A percentile compares a stretch with the other conserved stretches of the same genome.
Conservation (phyloP, 2,797 vertebrate species). For the Peromyscus nudipes region DNA sequence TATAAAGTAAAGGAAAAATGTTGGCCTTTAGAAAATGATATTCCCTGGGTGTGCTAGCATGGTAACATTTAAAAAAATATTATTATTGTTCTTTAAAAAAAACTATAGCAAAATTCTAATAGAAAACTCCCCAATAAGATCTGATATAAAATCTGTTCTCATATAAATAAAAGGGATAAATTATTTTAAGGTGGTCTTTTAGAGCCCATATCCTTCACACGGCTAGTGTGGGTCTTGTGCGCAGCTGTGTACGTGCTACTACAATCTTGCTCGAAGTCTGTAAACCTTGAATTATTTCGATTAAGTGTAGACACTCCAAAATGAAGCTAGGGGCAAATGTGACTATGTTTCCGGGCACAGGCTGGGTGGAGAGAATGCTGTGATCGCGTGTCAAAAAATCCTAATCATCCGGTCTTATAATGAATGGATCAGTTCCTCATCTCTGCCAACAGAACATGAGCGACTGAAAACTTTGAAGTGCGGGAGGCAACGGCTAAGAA, state of each 20-base stretch:
- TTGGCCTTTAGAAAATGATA: slow-evolving; percentile 80
- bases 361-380: slow-evolving; percentile 74
- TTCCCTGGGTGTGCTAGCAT: slow-evolving; percentile 71
- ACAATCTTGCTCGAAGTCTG: slow-evolving; percentile 65
- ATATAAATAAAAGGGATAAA: background rate
- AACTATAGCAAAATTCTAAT: slow-evolving; percentile 40
- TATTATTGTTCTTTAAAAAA: slow-evolving; percentile 67
- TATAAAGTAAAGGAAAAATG: slow-evolving; percentile 80
- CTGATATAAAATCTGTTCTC: slow-evolving; percentile 44
- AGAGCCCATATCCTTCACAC: slow-evolving; percentile 43
- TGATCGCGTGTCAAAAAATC: slow-evolving; percentile 82
- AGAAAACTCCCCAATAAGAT: slow-evolving; percentile 71
- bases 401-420: slow-evolving; percentile 86
- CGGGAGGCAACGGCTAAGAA: slow-evolving; percentile 87
- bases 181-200: slow-evolving; percentile 55
- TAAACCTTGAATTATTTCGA: slow-evolving; percentile 81
- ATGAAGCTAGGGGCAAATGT: slow-evolving; percentile 71
- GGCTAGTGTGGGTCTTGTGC: background rate
- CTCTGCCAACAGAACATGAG: slow-evolving; percentile 86
- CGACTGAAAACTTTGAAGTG: slow-evolving; percentile 89
- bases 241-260: slow-evolving; percentile 3
- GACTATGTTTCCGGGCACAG: slow-evolving; percentile 74
- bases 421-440: slow-evolving; percentile 88
- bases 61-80: slow-evolving; percentile 46
- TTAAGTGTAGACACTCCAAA: slow-evolving; percentile 76